Conservation (phyloP, 2,113 vertebrate species). For the Gopherus flavomarginatus region DNA sequence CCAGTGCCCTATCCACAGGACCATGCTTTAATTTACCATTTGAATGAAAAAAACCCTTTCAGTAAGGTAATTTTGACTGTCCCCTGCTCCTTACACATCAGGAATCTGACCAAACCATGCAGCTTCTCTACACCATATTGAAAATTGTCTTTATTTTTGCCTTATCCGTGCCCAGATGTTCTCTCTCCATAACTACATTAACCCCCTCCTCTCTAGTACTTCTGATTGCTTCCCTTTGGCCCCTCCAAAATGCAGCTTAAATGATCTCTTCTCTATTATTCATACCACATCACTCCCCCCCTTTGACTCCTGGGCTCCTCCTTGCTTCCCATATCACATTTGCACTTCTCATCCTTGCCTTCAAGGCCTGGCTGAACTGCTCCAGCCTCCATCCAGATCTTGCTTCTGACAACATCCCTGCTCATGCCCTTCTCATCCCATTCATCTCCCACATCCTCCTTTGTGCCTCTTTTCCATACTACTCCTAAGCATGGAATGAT, state of each 20-base stretch:
- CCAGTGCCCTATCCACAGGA: not conserved
- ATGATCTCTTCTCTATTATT: not conserved
- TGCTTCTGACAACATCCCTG: not conserved
- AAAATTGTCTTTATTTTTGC: not conserved
- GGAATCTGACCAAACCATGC: not conserved
- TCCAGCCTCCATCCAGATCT: not conserved
- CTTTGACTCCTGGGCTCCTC: not conserved
- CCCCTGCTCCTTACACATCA: not conserved
- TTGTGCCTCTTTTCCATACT: not conserved
- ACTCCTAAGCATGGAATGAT: not conserved
- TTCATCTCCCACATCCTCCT: not conserved
- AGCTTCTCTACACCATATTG: not conserved
- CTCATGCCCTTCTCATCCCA: not conserved
- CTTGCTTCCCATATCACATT: accelerated
- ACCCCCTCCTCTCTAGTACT: not conserved
- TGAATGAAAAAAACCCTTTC: not conserved
- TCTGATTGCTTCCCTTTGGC: not conserved
- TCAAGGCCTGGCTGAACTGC: not conserved
- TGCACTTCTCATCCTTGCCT: not conserved
- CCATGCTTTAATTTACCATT: not conserved
- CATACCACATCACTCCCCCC: not conserved
- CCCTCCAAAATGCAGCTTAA: not conserved
- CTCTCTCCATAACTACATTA: not conserved
- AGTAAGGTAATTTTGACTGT: not conserved
- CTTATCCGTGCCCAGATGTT: not conserved